Conservation (phyloP, 1,140 invertebrate species). For the Leptonema lineaticorne region DNA sequence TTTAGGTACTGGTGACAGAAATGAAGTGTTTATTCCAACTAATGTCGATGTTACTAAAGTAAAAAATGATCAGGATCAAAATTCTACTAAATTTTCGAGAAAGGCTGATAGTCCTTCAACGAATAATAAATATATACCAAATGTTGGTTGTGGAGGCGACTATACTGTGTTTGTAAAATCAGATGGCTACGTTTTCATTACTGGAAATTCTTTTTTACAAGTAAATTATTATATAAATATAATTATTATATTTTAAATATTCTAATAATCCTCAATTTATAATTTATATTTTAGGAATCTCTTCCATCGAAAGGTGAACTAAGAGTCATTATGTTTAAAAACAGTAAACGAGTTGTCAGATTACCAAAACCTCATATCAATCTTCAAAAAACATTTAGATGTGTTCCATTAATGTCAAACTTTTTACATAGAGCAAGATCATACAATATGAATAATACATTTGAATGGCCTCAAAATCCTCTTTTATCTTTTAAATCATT, state of each 20-base stretch:
- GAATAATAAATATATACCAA: slow-evolving; percentile 7
- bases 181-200: slow-evolving; percentile 60
- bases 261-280: neutral
- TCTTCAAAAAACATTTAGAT: slow-evolving; percentile 30
- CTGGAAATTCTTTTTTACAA: slow-evolving; percentile 58
- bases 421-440: neutral
- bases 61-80: slow-evolving; percentile 20
- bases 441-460: neutral
- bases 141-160: slow-evolving; percentile 67
- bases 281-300: slow-evolving; percentile 7
- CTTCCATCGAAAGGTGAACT: slow-evolving; percentile 45
- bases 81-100: slow-evolving; percentile 38
- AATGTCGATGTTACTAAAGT: slow-evolving; percentile 40
- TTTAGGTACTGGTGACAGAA: slow-evolving; percentile 64
- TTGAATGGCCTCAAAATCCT: slow-evolving; percentile 31
- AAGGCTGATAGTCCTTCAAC: slow-evolving; percentile 40
- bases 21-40: slow-evolving; percentile 52
- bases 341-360: slow-evolving; percentile 54
- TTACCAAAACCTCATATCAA: slow-evolving; percentile 45
- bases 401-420: slow-evolving; percentile 5
- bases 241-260: slow-evolving; percentile 2
- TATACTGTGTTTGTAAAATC: slow-evolving; percentile 68
- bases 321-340: slow-evolving; percentile 55
- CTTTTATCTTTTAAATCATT: slow-evolving; percentile 27
- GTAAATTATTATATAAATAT: no score